Evolutionary conservation across 2,113 vertebrate species (phyloP).

Genomic region (Pterophyllum scalare): DNA sequence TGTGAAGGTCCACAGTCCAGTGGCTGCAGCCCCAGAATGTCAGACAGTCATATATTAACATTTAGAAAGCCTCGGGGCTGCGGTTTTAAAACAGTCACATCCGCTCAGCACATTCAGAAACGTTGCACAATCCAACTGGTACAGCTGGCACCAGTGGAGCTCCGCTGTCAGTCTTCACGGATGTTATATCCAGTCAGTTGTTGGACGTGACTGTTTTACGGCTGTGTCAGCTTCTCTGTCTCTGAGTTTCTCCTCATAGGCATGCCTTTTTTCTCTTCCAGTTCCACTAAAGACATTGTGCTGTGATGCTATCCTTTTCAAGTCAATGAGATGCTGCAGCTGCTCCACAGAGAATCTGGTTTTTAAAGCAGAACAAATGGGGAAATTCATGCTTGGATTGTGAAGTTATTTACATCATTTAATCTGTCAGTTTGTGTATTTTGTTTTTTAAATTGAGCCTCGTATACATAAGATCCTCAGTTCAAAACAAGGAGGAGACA

Average conservation of each 20-base stretch:
- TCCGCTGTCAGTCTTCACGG: conserved; percentile 30
- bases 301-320: conserved; percentile 4
- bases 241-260: neutral
- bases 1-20: conserved; percentile 53
- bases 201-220: conserved; percentile 5
- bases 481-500: neutral
- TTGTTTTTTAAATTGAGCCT: neutral
- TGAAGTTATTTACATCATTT: neutral
- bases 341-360: neutral
- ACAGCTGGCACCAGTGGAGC: conserved; percentile 15
- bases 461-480: fast-evolving
- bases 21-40: conserved; percentile 61
- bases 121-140: conserved; percentile 19
- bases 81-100: conserved; percentile 56
- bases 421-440: neutral
- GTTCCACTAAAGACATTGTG: conserved; percentile 4
- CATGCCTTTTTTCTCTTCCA: neutral
- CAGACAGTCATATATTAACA: conserved; percentile 75
- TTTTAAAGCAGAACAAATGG: neutral
- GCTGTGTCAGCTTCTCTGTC: neutral
- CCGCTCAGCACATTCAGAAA: conserved; percentile 27
- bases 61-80: conserved; percentile 63
- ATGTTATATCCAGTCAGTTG: conserved; percentile 15
- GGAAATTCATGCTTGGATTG: neutral
- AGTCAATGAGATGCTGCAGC: neutral